Conservation (phyloP, 1,140 invertebrate genomes). For the Chymomyza costata region DNA sequence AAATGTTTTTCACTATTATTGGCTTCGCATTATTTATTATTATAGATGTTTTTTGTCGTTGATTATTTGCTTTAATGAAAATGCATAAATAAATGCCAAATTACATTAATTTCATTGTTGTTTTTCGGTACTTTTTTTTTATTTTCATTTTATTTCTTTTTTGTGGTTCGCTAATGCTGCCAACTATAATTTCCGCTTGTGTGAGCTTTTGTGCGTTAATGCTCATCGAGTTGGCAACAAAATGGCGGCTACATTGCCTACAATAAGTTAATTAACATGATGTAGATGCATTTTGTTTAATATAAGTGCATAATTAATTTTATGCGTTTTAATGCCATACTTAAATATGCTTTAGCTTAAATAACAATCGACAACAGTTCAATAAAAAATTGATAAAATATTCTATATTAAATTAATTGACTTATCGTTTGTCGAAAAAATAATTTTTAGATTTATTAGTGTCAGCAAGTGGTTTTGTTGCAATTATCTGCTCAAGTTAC, state of each 20-base stretch:
- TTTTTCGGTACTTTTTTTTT: too few species aligned
- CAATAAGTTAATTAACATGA: slow-evolving; percentile 55
- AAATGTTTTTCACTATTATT: neutral
- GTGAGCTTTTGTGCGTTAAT: slow-evolving; percentile 32
- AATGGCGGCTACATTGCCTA: slow-evolving; percentile 32
- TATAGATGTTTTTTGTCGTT: slow-evolving; percentile 32
- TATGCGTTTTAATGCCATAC: neutral
- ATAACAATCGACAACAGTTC: neutral
- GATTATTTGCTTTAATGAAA: slow-evolving; percentile 62
- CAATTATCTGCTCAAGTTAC: neutral
- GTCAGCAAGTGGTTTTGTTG: slow-evolving; percentile 22
- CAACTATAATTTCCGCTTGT: slow-evolving; percentile 51
- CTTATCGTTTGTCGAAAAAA: slow-evolving; percentile 23
- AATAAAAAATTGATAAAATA: slow-evolving; percentile 15
- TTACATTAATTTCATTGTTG: slow-evolving; percentile 61
- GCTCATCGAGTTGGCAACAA: slow-evolving; percentile 32
- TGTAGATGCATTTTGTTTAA: slow-evolving; percentile 1
- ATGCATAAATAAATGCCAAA: slow-evolving; percentile 67
- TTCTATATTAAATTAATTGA: slow-evolving; percentile 25
- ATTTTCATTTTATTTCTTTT: too few species aligned
- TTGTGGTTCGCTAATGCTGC: slow-evolving; percentile 47
- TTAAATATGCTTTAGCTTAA: neutral
- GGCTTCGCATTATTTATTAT: slow-evolving; percentile 26
- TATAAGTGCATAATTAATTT: too few species aligned
- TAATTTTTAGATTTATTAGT: neutral